A percentile compares a stretch with the other conserved stretches of the same genome.
phyloP scores from a whole-genome alignment of 1,140 invertebrate genomes.

The Pogonomyrmex barbatus region DNA sequence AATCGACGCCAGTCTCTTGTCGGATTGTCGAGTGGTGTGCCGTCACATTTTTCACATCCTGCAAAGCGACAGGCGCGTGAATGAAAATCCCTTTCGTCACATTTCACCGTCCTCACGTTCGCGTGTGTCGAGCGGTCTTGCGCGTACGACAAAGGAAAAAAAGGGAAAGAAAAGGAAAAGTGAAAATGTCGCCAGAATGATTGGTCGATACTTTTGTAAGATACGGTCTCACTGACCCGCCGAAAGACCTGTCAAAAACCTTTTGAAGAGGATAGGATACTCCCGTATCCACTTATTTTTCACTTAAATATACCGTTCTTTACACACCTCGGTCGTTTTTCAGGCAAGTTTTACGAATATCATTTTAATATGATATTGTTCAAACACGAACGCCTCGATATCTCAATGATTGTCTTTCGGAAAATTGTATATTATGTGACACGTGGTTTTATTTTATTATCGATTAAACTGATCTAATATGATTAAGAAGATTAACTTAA shows the following conservation, averaged over 20 bases:
- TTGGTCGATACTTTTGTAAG: slow-evolving; percentile 39
- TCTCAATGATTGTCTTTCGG: background rate
- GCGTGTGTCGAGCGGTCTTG: slow-evolving; percentile 4
- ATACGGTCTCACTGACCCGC: slow-evolving; percentile 36
- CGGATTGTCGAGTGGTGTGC: slow-evolving; percentile 14
- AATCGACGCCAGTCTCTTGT: background rate
- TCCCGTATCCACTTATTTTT: slow-evolving; percentile 17
- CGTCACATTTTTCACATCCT: slow-evolving; percentile 52
- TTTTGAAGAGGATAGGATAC: background rate
- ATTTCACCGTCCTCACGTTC: slow-evolving; percentile 14
- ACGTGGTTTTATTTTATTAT: background rate
- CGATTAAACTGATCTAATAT: slow-evolving; percentile 4
- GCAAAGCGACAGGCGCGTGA: slow-evolving; percentile 23
- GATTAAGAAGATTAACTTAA: background rate
- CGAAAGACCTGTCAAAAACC: background rate
- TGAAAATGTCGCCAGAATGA: background rate
- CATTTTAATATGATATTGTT: background rate
- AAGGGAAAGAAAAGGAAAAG: background rate
- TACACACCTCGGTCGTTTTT: background rate
- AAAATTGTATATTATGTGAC: background rate
- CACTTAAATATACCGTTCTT: background rate
- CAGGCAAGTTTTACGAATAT: background rate
- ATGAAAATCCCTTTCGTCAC: slow-evolving; percentile 47
- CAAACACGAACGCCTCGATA: background rate
- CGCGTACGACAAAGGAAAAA: background rate